Evolutionary conservation across 1,140 invertebrate species (phyloP).

Genomic region (Lasioglossum albipes): DNA sequence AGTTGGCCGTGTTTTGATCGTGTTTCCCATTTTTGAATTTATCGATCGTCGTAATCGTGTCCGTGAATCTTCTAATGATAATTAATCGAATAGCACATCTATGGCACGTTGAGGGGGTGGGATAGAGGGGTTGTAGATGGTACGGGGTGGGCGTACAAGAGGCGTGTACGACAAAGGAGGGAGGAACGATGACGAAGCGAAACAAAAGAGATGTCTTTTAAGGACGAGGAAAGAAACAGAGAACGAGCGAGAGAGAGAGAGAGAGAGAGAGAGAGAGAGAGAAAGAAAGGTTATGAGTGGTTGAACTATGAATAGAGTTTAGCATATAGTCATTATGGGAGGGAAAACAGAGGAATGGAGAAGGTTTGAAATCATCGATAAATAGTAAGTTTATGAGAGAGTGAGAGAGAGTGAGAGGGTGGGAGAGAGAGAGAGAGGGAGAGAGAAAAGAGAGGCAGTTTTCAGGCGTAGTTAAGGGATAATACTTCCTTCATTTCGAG

Average conservation of each 20-base stretch:
- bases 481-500: conserved; percentile 51
- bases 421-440: background rate
- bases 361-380: conserved; percentile 65
- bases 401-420: conserved; percentile 16
- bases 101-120: conserved; percentile 47
- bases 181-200: background rate
- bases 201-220: conserved; percentile 18
- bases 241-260: background rate
- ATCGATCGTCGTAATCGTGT: conserved; percentile 55
- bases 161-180: background rate
- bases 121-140: conserved; percentile 8
- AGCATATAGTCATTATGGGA: conserved; percentile 71
- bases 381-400: conserved; percentile 38
- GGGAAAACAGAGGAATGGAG: background rate
- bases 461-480: conserved; percentile 55
- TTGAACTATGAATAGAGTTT: conserved; percentile 80
- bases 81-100: conserved; percentile 55
- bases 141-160: background rate
- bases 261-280: conserved; percentile 15
- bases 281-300: conserved; percentile 75
- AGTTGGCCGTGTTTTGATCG: background rate
- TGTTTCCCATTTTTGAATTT: background rate
- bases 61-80: conserved; percentile 59
- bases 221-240: conserved; percentile 44
- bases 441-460: conserved; percentile 34